phyloP scores from a whole-genome alignment of 2,113 vertebrate species.

The Nymphicus hollandicus region DNA sequence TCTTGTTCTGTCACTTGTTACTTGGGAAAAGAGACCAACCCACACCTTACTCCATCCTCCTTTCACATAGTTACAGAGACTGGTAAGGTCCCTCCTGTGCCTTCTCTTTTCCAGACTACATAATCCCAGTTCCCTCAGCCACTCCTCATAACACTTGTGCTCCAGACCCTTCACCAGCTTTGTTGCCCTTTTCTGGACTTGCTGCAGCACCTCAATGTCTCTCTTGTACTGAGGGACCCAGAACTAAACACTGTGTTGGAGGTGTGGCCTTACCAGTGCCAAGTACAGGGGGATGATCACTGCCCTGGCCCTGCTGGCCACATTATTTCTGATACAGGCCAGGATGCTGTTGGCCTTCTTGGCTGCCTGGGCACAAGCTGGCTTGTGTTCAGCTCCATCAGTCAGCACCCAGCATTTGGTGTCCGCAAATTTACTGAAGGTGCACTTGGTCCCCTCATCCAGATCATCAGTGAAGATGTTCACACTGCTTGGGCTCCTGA shows the following conservation, averaged over 20 bases:
- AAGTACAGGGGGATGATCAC: not conserved
- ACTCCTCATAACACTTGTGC: not conserved
- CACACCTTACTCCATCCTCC: not conserved
- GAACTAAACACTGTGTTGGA: not conserved
- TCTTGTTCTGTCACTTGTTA: not conserved
- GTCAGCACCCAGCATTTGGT: not conserved
- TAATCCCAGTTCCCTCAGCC: not conserved
- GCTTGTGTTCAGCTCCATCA: not conserved
- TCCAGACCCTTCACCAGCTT: not conserved
- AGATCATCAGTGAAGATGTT: not conserved
- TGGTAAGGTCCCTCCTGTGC: not conserved
- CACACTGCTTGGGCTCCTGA: not conserved
- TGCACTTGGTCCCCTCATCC: not conserved
- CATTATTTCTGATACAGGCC: not conserved
- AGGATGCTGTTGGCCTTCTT: not conserved
- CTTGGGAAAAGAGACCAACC: not conserved
- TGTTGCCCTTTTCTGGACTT: not conserved
- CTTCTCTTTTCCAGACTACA: not conserved
- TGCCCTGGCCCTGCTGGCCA: not conserved
- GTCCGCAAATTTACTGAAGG: not conserved
- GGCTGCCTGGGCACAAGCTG: not conserved
- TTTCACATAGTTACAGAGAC: not conserved
- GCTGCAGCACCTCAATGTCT: not conserved
- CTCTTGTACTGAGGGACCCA: not conserved
- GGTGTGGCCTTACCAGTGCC: not conserved